Evolutionary conservation across 2,888 invertebrate genomes (phyloP), one percentile per base, ranked within the genome.

Genomic region (Diaphora mendica): DNA sequence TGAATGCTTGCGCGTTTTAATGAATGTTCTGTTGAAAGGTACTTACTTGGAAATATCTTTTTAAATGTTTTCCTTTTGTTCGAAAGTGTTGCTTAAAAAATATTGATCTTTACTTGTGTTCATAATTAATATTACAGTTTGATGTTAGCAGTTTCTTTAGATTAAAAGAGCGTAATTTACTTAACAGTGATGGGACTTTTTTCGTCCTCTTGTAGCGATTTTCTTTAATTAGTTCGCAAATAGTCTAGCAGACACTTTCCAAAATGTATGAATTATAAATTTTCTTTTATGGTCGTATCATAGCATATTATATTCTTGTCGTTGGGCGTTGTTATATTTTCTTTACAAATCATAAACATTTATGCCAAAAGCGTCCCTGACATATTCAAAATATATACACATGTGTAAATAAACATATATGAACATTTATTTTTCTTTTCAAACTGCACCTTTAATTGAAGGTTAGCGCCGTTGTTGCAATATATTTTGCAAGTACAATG

Each of bases 1-100:
- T 55, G 39, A 42, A 67, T 44, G 44, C 44, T 67, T 62, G 26
- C 59, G 26, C 15, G 30, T 26, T 15, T 67, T 67, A 67, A 67
- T 67, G 8, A 44, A 67, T 44, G 30, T 67, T 23, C 42, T 20
- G 55, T 30, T 39, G 20, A 66, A 30, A 17, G 17, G 44, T 30
- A 11, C 48, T 15, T 48, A 48, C 48, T 62, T 62, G 30, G n/a
- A 55, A 30, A 11, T 11, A 13, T 59, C 15, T 59, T 55, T 55
- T n/a, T 13, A 3, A 8, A 13, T 3, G 13, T 26, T 59, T 59
- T 59, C 11, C 3, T 8, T 59, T 59, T 59, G 9, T 51, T 51
- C 9, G 51, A 20, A 51, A n/a, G 51, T 51, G 8, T n/a, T 51
- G 9, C 13, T 26, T 59, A 9, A 30, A 11, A 26, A 15, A 30